A percentile compares a stretch with the other conserved stretches of the same genome.
Evolutionary conservation across 2,113 vertebrate genomes (phyloP).

Genomic region (Emydocephalus ijimae): DNA sequence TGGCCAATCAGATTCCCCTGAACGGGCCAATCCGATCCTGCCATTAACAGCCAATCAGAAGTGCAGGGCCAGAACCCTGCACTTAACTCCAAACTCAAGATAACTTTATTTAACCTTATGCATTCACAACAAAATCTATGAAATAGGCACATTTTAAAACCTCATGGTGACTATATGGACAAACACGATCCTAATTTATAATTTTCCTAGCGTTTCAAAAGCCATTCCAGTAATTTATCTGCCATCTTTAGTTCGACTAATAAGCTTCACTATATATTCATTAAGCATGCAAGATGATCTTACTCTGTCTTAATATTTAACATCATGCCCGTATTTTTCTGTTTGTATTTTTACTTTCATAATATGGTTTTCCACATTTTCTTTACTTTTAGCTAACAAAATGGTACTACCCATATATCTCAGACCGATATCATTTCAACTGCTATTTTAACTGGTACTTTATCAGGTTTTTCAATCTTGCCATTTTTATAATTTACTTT

Average conservation of each 20-base stretch:
- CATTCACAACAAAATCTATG: too few relatives aligned
- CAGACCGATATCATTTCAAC: neutral
- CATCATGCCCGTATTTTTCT: neutral
- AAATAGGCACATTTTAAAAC: neutral
- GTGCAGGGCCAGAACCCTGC: too few relatives aligned
- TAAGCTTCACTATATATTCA: neutral
- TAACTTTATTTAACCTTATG: too few relatives aligned
- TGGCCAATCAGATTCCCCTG: too few relatives aligned
- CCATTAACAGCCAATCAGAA: too few relatives aligned
- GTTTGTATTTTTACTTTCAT: neutral
- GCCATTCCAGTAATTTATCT: neutral
- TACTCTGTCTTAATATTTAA: neutral
- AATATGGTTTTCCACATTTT: neutral
- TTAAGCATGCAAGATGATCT: neutral
- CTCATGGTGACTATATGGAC: neutral
- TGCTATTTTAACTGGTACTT: neutral
- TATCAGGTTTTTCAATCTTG: neutral
- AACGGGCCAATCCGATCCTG: too few relatives aligned
- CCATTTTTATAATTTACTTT: neutral
- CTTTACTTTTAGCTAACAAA: neutral
- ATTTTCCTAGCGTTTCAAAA: neutral
- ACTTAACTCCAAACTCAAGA: too few relatives aligned
- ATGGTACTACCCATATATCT: neutral
- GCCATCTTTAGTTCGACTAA: neutral
- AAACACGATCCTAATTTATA: neutral